Evolutionary conservation across 2,888 invertebrate genomes (phyloP), one percentile per base, ranked within the genome.

Genomic region (Drosophila buzzatii): DNA sequence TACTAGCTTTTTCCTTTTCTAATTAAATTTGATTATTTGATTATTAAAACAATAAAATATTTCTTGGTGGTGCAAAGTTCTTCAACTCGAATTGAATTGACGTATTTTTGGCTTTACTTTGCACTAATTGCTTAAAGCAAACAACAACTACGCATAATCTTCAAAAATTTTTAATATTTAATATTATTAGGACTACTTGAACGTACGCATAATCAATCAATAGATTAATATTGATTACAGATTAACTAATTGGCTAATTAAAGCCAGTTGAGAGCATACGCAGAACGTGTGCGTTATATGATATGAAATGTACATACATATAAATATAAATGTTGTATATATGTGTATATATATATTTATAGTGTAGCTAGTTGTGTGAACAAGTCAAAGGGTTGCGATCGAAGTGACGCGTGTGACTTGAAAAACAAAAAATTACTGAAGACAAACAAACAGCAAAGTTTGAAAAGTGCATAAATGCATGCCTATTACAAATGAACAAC

Each of bases 401-500:
- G 18, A 33, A 53, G 60, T 71, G 58, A 49, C 57, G 62, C 60
- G 49, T 67, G 61, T 20, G 53, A 39, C 20, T 39, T 6, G 10
- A 53, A 37, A 53, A 53, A 44, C 3, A 27, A 27, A 45, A 9
- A 62, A 47, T 7, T 8, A 23, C 35, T 14, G 23, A 37, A 55
- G 39, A 52, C 35, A 68, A 67, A 37, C 12, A 27, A 47, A 3
- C 8, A 44, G 6, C 58, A 61, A 68, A 68, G 20, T 31, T 45
- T 79, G 52, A 70, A 80, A 79, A 81, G 67, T 79, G 85, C 85
- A 82, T 76, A 76, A 75, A 83, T 85, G 86, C 87, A 89, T 76
- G 76, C 44, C 57, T 70, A 89, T 85, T 89, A 87, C 47, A 85
- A 51, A 70, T 63, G 82, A 81, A 39, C n/a, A 61, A 39, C 57